Base-by-base conservation (phyloP, 2,113 vertebrate genomes). In the Pluvialis apricaria region DNA sequence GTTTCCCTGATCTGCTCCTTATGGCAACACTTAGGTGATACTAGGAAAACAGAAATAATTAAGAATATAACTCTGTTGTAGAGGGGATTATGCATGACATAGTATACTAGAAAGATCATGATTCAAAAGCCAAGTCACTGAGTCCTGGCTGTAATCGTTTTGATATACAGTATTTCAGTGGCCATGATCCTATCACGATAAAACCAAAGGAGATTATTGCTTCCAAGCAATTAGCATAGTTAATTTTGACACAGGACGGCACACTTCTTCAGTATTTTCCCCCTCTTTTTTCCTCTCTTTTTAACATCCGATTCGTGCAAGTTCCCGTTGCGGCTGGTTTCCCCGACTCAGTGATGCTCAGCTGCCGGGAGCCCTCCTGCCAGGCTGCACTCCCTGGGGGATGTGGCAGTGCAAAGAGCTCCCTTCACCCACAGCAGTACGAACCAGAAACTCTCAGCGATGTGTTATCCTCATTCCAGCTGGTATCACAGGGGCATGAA, bases 1-100 rank as follows among this genome's bases (percentile, higher is more conserved):
- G 77, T 80, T 94, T 61, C 64, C 66, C 55, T 64, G 78, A 82
- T 70, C 70, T 86, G 66, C 58, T 92, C 69, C 85, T 91, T 86
- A 94, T 61, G 65, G 57, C 68, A 94, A 87, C 64, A 77, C 66
- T 88, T 69, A 71, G 51, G 72, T 91, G 82, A 94, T 66, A 83
- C 36, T 75, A 94, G 68, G 38, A 83, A 96, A 96, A 95, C 84
- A 55, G 66, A 86, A 95, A 71, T 47, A 94, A 94, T 97, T 96
- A 90, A 94, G 91, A 79, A 83, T n/a, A 66, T 49, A 83, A 97
- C 94, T 96, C 89, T 61, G 89, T 87, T 81, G 65, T 24, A 38
- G 68, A 93, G 86, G 26, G 80, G 72, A 91, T 94, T 95, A 75
- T 32, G 60, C 28, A 85, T 66, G 73, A 87, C 40, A 38, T 52